phyloP scores from a whole-genome alignment of 1,140 invertebrate species.

The Drosophila bipectinata region DNA sequence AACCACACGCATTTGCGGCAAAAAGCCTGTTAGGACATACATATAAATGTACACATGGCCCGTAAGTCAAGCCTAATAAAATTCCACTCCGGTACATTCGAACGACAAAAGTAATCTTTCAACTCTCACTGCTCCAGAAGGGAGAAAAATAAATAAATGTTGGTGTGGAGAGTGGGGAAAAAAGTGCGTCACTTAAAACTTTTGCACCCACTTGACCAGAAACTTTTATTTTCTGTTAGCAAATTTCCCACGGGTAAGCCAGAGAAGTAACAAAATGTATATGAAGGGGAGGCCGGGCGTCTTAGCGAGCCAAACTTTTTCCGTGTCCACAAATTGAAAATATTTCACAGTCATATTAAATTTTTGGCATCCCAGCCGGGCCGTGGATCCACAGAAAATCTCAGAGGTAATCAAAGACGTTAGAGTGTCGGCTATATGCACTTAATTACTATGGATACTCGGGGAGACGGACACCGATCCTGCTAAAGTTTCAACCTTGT shows the following conservation, averaged over 20 bases:
- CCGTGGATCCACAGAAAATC: constrained; percentile 37
- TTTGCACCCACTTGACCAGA: constrained; percentile 82
- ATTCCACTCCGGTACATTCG: constrained; percentile 53
- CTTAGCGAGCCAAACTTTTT: constrained; percentile 60
- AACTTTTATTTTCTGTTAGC: constrained; percentile 82
- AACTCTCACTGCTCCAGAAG: constrained; percentile 3
- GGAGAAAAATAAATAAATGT: not conserved
- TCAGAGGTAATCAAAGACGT: constrained; percentile 70
- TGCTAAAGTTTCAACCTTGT: constrained; percentile 58
- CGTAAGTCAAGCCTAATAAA: constrained; percentile 61
- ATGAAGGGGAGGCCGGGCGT: constrained; percentile 13
- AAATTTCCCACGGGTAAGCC: constrained; percentile 77
- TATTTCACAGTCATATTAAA: constrained; percentile 81
- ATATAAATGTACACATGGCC: constrained; percentile 44
- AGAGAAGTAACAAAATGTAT: constrained; percentile 60
- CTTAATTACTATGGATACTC: constrained; percentile 54
- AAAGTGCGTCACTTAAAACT: constrained; percentile 82
- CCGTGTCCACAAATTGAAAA: constrained; percentile 80
- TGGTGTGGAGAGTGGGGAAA: constrained; percentile 17
- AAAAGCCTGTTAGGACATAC: constrained; percentile 19
- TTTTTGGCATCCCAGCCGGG: constrained; percentile 39
- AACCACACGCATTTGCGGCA: constrained; percentile 31
- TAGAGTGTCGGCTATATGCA: constrained; percentile 23
- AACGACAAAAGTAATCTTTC: constrained; percentile 54
- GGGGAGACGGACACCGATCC: constrained; percentile 43